Evolutionary conservation across 2,888 invertebrate genomes (phyloP), one percentile per base, ranked within the genome.

Genomic region (Myopa testacea): DNA sequence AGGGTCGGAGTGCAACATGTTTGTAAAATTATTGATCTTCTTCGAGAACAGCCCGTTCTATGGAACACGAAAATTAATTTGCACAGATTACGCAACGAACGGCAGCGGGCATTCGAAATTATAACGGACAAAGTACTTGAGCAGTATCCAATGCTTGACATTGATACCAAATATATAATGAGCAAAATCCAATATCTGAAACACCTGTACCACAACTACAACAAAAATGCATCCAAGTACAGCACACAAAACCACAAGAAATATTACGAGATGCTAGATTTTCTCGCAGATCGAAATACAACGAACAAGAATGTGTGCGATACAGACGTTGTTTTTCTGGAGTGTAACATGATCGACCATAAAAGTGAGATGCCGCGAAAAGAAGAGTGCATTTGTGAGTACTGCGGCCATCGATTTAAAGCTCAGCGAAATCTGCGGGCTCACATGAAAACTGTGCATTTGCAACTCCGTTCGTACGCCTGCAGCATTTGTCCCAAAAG

Each of bases 361-460:
- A 8, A 50, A 50, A 63, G 62, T 26, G 5, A 26, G 8, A 34
- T 34, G 10, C n/a, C 10, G 34, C 62, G 34, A 63, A 63, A 10
- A n/a, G 34, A 63, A n/a, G 63, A 63, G 52, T 63, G 73, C 34
- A 74, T 74, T 26, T 74, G 73, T 37, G 73, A 74, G 34, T 63
- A 52, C 55, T 74, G 73, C 16, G 73, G 73, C 3, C 34, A 8
- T 12, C 73, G 63, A 37, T 74, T 74, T 50, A 63, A 37, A 14
- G 45, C 63, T 14, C 50, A 63, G 19, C 34, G 26, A 14, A 63
- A 65, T 7, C 16, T 74, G 40, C 16, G 16, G 3, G 34, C 50
- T 26, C 73, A 74, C 26, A 63, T 8, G 12, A 74, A 52, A 50
- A n/a, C 34, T 34, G 73, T 74, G 16, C 73, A 74, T 45, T 34